Percentiles rank a stretch among this genome's conserved stretches.
Evolutionary conservation across 2,888 invertebrate species (phyloP).

Genomic region (Aspidiotus rigidus): DNA sequence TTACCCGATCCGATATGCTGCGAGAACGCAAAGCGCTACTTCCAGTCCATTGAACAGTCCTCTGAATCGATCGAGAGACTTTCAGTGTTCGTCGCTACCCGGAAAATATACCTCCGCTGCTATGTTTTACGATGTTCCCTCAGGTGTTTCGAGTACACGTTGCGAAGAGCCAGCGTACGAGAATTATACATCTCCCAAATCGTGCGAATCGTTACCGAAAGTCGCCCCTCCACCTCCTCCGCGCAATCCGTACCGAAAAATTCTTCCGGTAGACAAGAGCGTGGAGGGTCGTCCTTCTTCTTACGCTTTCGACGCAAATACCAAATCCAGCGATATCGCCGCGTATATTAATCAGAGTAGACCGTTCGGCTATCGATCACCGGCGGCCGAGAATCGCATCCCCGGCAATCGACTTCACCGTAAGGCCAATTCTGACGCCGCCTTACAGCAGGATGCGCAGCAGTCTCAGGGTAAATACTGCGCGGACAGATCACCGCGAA

Average conservation of each 20-base stretch:
- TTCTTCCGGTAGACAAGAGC: slow-evolving; percentile 39
- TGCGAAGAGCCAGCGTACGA: background rate
- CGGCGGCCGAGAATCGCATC: slow-evolving; percentile 13
- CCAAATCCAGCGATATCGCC: slow-evolving; percentile 8
- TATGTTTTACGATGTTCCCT: background rate
- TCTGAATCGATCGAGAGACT: background rate
- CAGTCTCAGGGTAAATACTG: slow-evolving; percentile 48
- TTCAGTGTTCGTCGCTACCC: slow-evolving; percentile 21
- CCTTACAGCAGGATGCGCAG: background rate
- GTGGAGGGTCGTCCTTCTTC: slow-evolving; percentile 45
- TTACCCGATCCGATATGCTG: slow-evolving; percentile 17
- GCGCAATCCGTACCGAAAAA: slow-evolving; percentile 60
- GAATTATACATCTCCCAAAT: no score
- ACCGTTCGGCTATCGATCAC: background rate
- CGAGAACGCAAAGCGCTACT: slow-evolving; percentile 22
- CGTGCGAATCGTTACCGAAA: slow-evolving; percentile 17
- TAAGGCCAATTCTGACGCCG: slow-evolving; percentile 11
- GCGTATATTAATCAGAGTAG: background rate
- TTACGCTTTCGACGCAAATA: slow-evolving; percentile 47
- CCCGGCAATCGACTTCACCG: slow-evolving; percentile 24
- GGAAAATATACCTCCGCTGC: background rate
- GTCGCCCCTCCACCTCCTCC: slow-evolving; percentile 64
- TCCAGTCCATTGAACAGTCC: slow-evolving; percentile 26
- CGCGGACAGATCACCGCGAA: slow-evolving; percentile 62
- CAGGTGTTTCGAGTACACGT: background rate